Evolutionary conservation across 2,888 invertebrate genomes (phyloP).

Genomic region (Caenorhabditis sp.): DNA sequence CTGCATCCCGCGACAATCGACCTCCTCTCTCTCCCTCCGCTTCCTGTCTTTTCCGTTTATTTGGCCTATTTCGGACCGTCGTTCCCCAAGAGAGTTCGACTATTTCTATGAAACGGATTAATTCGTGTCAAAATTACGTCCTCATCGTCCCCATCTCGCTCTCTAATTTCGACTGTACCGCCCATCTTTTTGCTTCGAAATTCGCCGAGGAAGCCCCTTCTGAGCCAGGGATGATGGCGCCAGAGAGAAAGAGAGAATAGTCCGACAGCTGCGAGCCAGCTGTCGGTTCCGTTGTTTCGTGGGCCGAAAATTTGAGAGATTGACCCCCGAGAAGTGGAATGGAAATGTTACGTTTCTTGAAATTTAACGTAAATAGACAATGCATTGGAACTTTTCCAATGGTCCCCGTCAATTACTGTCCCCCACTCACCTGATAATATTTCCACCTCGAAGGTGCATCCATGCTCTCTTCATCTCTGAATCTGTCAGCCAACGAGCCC

Average conservation of each 20-base stretch:
- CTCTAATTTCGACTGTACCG: not conserved
- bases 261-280: constrained; percentile 52
- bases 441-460: constrained; percentile 22
- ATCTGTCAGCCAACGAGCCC: constrained; percentile 25
- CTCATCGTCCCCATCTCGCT: not conserved
- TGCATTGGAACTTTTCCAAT: too few relatives aligned
- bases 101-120: not conserved
- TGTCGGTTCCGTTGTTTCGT: constrained; percentile 20
- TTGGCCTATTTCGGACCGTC: constrained; percentile 56
- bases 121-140: too few relatives aligned
- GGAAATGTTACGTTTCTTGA: constrained; percentile 8
- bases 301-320: constrained; percentile 10
- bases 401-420: too few relatives aligned
- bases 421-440: constrained; percentile 30
- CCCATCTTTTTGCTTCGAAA: not conserved
- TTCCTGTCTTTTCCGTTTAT: constrained; percentile 35
- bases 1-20: constrained; percentile 47
- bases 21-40: constrained; percentile 13
- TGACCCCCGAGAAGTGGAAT: constrained; percentile 31
- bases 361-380: too few relatives aligned
- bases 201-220: too few relatives aligned
- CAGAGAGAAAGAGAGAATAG: not conserved
- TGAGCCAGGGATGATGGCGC: constrained; percentile 4
- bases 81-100: not conserved
- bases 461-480: constrained; percentile 18